Evolutionary conservation across 2,797 vertebrate genomes (phyloP), one percentile per base, ranked within the genome.

Genomic region (Coregonus suidteri): DNA sequence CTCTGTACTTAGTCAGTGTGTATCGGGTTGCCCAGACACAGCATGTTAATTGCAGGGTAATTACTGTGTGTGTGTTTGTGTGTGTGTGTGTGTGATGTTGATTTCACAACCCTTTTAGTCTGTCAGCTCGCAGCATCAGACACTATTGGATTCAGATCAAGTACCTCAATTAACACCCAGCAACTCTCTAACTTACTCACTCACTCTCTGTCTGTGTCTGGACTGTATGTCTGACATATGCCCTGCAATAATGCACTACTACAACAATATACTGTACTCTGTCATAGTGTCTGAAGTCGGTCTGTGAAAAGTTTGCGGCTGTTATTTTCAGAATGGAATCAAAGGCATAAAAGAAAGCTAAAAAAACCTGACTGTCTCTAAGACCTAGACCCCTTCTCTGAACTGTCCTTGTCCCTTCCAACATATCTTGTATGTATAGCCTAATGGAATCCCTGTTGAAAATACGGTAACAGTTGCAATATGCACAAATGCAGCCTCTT

Each of bases 91-190:
- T 81, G 76, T 84, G 82, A 82, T 85, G 86, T 86, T 88, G 34
- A 81, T 83, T 83, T 82, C 82, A 85, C 77, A 85, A 81, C 78
- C 75, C 83, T 85, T 82, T 83, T 75, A 84, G 80, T 75, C 76
- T 77, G 85, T 83, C 81, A 82, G 83, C 75, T 77, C 34, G 74
- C 15, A 54, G 25, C 51, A 54, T 54, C 80, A 59, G 75, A 74
- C 75, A 75, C 81, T 87, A 88, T 87, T 81, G 88, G 81, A 90
- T 87, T 90, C 79, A 77, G 83, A 85, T 90, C 87, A 83, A 78
- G 82, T 87, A 75, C 82, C 68, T 62, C 20, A 68, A 77, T 76
- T 78, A 71, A 75, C 75, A 77, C 81, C 79, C 7, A 53, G 54
- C 69, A 53, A 66, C 71, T 59, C 15, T 31, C 65, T 53, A 47